phyloP scores from a whole-genome alignment of 2,113 vertebrate genomes.

The Trochalopteron elliotii region DNA sequence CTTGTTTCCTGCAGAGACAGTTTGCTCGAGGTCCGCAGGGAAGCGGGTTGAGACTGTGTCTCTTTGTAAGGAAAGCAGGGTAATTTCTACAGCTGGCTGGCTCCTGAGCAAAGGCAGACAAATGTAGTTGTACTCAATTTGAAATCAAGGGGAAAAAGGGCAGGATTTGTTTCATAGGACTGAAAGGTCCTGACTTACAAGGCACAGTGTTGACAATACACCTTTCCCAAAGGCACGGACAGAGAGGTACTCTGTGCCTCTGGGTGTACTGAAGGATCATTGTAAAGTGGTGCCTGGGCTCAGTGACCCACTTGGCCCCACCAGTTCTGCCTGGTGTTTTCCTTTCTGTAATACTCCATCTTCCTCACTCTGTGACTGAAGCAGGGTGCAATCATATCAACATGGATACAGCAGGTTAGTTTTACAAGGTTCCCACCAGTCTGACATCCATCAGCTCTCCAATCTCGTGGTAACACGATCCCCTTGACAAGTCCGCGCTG shows the following conservation, averaged over 20 bases:
- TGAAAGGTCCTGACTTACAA: not conserved
- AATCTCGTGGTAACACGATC: slow-evolving; percentile 42
- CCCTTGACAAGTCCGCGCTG: not conserved
- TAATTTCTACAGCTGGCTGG: not conserved
- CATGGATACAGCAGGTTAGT: slow-evolving; percentile 53
- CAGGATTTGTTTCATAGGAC: not conserved
- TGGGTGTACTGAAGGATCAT: not conserved
- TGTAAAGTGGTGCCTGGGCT: not conserved
- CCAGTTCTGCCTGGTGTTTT: not conserved
- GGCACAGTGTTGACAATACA: not conserved
- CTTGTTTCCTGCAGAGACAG: not conserved
- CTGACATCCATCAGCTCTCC: slow-evolving; percentile 49
- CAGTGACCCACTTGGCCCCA: not conserved
- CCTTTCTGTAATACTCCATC: not conserved
- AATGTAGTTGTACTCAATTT: not conserved
- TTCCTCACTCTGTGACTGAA: not conserved
- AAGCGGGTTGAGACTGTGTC: not conserved
- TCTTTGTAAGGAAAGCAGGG: not conserved
- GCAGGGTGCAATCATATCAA: slow-evolving; percentile 29
- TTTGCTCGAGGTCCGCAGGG: not conserved
- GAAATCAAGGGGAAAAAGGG: not conserved
- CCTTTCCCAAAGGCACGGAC: not conserved
- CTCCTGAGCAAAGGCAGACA: not conserved
- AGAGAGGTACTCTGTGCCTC: not conserved
- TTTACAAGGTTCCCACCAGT: slow-evolving; percentile 58